phyloP scores from a whole-genome alignment of 1,140 invertebrate species.

The Odontomachus brunneus region DNA sequence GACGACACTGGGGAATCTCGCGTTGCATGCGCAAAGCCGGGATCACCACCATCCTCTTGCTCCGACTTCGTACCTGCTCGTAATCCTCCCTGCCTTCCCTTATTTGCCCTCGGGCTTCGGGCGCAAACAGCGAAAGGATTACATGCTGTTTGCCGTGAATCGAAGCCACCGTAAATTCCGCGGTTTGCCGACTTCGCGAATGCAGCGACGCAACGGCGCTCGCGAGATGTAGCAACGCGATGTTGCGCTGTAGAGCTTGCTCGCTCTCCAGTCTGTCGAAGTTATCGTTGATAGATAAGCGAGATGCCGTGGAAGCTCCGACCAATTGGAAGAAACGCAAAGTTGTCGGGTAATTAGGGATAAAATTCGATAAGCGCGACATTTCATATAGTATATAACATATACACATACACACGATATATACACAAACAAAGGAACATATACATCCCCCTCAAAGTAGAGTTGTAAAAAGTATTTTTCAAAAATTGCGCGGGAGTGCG shows the following conservation, averaged over 20 bases:
- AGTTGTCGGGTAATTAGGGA: neutral
- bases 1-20: constrained; percentile 8
- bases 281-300: neutral
- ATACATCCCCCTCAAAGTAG: neutral
- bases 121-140: constrained; percentile 60
- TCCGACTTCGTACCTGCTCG: constrained; percentile 49
- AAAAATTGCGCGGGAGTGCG: neutral
- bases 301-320: neutral
- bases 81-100: constrained; percentile 40
- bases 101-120: constrained; percentile 57
- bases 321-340: no score
- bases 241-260: neutral
- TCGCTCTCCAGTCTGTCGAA: neutral
- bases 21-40: constrained; percentile 45
- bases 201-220: neutral
- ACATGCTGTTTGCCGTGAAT: constrained; percentile 58
- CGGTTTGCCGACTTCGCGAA: constrained; percentile 51
- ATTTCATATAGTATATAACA: no score
- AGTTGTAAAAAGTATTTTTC: neutral
- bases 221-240: neutral
- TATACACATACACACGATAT: no score
- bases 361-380: no score
- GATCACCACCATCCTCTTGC: constrained; percentile 8
- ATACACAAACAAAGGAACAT: neutral
- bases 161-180: constrained; percentile 57